Base-by-base conservation (phyloP, 2,113 vertebrate species). In the Sisor rabdophorus region DNA sequence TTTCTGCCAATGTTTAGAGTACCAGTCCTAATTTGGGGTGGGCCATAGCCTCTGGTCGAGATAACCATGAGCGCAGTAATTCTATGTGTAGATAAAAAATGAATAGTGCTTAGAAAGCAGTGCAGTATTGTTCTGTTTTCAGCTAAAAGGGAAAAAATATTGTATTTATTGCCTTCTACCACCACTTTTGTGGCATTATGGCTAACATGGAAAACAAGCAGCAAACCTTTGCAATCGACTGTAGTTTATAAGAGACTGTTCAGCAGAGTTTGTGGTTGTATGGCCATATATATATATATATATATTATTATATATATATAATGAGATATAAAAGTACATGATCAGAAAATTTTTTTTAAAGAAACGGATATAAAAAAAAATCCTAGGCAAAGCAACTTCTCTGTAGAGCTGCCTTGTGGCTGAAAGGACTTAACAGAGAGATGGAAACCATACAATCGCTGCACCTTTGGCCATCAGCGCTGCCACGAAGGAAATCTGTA, bases 401-500 rank as follows among this genome's bases (percentile, higher is more conserved):
- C 61, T 59, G 47, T 77, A 77, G 78, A 55, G 63, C 50, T 75
- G 61, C 47, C 17, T 71, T 55, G 73, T 79, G 71, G 73, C 80
- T 77, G 68, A 80, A 75, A 54, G 79, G 63, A 73, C 73, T n/a
- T 76, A 48, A 60, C 67, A 71, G 44, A 68, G 60, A 60, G 71
- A 65, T 60, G 77, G 78, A 74, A 75, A 56, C 75, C 71, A n/a
- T 79, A 67, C 69, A 76, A 77, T 68, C 76, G 60, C 67, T 52
- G 47, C 61, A 55, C 48, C 52, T 15, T 54, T 81, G 78, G 78
- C n/a, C 75, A 61, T 78, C 77, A 56, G 52, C 50, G 20, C 74
- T 28, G 69, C 28, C 69, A 36, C 77, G 80, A 82, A 81, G 59
- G 59, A 71, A 79, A 52, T 77, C 78, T 77, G 58, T 76, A 76